Evolutionary conservation across 2,888 invertebrate genomes (phyloP).

Genomic region (Ctena decussata): DNA sequence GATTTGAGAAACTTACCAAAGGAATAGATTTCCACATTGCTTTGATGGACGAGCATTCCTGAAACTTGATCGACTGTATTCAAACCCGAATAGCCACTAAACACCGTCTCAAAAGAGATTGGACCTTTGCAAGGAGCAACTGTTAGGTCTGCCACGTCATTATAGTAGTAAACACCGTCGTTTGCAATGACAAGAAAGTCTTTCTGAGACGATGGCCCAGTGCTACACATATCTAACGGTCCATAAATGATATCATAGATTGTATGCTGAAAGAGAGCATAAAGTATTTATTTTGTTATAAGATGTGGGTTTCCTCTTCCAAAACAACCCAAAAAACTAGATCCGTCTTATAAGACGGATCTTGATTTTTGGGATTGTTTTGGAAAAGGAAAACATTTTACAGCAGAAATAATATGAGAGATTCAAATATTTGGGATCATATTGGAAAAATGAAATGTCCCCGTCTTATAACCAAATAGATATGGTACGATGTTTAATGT

Average conservation of each 20-base stretch:
- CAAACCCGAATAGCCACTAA: background rate
- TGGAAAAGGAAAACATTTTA: no score
- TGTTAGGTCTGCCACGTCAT: conserved; percentile 26
- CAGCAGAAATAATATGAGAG: no score
- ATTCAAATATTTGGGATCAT: no score
- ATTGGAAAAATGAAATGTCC: no score
- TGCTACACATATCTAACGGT: conserved; percentile 13
- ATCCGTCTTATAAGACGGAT: no score
- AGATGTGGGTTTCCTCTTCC: no score
- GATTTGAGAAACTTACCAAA: no score
- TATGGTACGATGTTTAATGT: no score
- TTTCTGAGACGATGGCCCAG: background rate
- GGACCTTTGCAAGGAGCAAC: conserved; percentile 35
- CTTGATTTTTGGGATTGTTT: no score
- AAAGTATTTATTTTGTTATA: no score
- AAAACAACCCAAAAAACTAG: no score
- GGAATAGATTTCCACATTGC: conserved; percentile 12
- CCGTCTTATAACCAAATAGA: no score
- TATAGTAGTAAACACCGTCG: conserved; percentile 41
- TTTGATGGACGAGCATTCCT: conserved; percentile 12
- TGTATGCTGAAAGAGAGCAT: background rate
- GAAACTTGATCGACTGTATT: background rate
- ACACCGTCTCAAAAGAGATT: background rate
- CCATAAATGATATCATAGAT: conserved; percentile 26
- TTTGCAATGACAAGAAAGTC: conserved; percentile 36